Base-by-base conservation (phyloP, 2,113 vertebrate species). In the Peucedramus taeniatus region DNA sequence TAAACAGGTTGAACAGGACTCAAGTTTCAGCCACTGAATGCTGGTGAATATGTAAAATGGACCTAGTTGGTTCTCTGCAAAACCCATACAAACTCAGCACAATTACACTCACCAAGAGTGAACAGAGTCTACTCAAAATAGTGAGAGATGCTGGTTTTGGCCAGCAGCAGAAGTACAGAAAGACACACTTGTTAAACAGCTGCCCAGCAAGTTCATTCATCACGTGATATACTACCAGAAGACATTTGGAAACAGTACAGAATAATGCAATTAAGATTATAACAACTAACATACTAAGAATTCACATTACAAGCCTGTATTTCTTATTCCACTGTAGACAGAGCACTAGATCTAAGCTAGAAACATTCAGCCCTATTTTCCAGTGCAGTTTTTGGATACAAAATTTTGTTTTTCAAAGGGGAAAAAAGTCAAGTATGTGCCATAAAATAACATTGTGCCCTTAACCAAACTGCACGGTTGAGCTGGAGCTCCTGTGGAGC, bases 11-110 rank as follows among this genome's bases (percentile, higher is more conserved):
- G 42, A 91, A 47, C 9, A 39, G 59, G 20, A 61, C 69, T 45
- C 40, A 11, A n/a, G 35, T 37, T n/a, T 59, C 61, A 57, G 47
- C 15, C 64, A 57, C 54, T 54, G 63, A 68, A 45, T 26, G 17
- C 10, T 3, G 4, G 33, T 9, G 15, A 89, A 28, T 0, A 13
- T 2, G 3, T 23, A 30, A 65, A 66, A 51, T 4, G 1, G 35
- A 51, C 10, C 16, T 21, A n/a, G 8, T 0, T 54, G 50, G 20
- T 57, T 68, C 64, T 63, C 60, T 59, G 40, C 11, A 89, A 17
- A 79, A 91, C 13, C 33, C 35, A 23, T 3, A 39, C 9, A 31
- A 83, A 77, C 33, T 51, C 40, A 63, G 56, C 21, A 71, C 51
- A 79, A 78, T 18, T 66, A 7, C 26, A 64, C 7, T 56, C 78